phyloP scores from a whole-genome alignment of 1,140 invertebrate species.

The Lordiphosa stackelbergi region DNA sequence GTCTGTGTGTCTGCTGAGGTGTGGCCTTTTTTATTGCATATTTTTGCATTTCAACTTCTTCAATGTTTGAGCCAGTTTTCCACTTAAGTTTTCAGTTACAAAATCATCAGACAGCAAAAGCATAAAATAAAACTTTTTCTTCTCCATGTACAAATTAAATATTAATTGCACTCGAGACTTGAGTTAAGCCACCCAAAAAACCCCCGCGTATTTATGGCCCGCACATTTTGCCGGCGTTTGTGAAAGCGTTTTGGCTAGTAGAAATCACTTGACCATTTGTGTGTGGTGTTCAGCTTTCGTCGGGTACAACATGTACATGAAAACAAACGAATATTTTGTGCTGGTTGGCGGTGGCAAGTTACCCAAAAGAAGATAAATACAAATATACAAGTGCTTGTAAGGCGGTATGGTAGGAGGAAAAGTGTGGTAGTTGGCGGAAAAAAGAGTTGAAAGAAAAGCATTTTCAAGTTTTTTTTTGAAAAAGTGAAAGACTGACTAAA shows the following conservation, averaged over 20 bases:
- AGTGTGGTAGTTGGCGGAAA: conserved; percentile 7
- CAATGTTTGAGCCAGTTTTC: conserved; percentile 35
- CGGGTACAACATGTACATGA: conserved; percentile 40
- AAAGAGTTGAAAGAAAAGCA: conserved; percentile 12
- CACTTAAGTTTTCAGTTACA: conserved; percentile 50
- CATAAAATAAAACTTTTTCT: conserved; percentile 59
- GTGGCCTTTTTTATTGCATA: conserved; percentile 21
- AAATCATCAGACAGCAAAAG: conserved; percentile 34
- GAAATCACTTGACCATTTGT: conserved; percentile 72
- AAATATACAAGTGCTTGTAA: conserved; percentile 18
- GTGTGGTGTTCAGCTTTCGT: conserved; percentile 55
- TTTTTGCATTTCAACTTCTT: conserved; percentile 34
- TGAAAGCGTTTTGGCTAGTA: conserved; percentile 62
- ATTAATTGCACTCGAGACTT: conserved; percentile 55
- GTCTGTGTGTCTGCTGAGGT: conserved; percentile 12
- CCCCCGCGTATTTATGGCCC: conserved; percentile 7
- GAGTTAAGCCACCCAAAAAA: conserved; percentile 16
- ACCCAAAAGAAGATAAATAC: conserved; percentile 39
- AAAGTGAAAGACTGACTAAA: neutral
- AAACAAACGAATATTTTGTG: conserved; percentile 52
- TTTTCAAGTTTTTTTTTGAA: conserved; percentile 19
- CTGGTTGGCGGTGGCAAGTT: conserved; percentile 42
- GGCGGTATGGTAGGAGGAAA: conserved; percentile 3
- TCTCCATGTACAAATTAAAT: conserved; percentile 69
- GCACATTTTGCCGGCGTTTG: conserved; percentile 31